phyloP scores from a whole-genome alignment of 2,888 invertebrate genomes.

The Pteria penguin region DNA sequence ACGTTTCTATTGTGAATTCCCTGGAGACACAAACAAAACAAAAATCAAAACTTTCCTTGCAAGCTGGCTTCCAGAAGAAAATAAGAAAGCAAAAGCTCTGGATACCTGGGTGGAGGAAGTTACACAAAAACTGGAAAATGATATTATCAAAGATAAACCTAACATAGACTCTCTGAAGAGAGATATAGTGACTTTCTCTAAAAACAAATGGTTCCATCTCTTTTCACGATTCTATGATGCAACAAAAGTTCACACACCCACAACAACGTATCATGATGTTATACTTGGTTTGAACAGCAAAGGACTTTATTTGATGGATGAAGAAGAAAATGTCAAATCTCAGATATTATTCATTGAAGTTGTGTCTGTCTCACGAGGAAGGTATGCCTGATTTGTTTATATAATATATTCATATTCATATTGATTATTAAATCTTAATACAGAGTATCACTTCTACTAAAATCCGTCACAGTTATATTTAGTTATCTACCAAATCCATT shows the following conservation, averaged over 20 bases:
- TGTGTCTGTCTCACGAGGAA: constrained; percentile 54
- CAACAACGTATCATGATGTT: constrained; percentile 51
- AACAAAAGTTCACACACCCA: constrained; percentile 56
- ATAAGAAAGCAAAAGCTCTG: constrained; percentile 44
- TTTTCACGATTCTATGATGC: constrained; percentile 73
- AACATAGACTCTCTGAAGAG: constrained; percentile 55
- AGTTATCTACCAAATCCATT: too few relatives aligned
- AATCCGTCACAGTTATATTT: too few relatives aligned
- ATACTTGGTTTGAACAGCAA: constrained; percentile 68
- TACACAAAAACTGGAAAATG: constrained; percentile 54
- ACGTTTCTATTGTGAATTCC: constrained; percentile 65
- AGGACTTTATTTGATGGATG: constrained; percentile 68
- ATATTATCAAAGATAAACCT: constrained; percentile 54
- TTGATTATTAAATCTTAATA: too few relatives aligned
- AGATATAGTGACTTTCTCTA: constrained; percentile 68
- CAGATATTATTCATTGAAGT: constrained; percentile 66
- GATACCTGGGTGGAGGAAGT: constrained; percentile 55
- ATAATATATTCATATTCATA: background rate
- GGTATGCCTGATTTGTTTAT: too few relatives aligned
- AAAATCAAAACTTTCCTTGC: constrained; percentile 64
- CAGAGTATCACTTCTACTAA: too few relatives aligned
- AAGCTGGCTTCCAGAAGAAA: constrained; percentile 64
- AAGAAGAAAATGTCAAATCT: constrained; percentile 63
- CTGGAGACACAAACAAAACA: constrained; percentile 48
- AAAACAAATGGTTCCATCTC: constrained; percentile 66